Evolutionary conservation across 2,888 invertebrate genomes (phyloP).

Genomic region (Phymatocera aterrima): DNA sequence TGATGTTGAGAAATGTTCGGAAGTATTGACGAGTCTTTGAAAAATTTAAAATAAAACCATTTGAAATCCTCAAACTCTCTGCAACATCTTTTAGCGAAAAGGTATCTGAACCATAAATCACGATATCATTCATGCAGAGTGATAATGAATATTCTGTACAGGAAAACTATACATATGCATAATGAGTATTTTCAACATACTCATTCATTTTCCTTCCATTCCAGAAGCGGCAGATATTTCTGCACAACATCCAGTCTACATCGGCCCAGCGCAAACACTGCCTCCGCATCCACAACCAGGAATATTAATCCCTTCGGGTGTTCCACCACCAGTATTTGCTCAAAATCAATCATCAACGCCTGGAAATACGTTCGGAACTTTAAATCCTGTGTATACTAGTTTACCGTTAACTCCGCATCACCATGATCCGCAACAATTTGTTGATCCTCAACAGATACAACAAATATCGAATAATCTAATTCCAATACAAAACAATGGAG

Average conservation of each 20-base stretch:
- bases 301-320: not conserved
- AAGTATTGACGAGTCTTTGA: no score
- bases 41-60: no score
- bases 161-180: no score
- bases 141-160: no score
- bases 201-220: not conserved
- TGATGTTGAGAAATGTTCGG: no score
- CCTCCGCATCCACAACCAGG: conserved; percentile 54
- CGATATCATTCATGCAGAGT: no score
- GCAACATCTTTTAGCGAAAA: no score
- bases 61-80: no score
- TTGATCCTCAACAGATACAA: conserved; percentile 57
- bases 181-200: no score
- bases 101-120: no score
- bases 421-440: conserved; percentile 58
- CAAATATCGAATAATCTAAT: conserved; percentile 58
- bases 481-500: conserved; percentile 62
- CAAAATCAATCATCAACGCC: not conserved
- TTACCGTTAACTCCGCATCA: conserved; percentile 55
- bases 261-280: conserved; percentile 54
- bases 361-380: no score
- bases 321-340: conserved; percentile 59
- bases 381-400: conserved; percentile 53
- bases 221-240: conserved; percentile 56
- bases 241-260: conserved; percentile 64